phyloP scores from a whole-genome alignment of 2,113 vertebrate genomes.

The Oreochromis spilurus region DNA sequence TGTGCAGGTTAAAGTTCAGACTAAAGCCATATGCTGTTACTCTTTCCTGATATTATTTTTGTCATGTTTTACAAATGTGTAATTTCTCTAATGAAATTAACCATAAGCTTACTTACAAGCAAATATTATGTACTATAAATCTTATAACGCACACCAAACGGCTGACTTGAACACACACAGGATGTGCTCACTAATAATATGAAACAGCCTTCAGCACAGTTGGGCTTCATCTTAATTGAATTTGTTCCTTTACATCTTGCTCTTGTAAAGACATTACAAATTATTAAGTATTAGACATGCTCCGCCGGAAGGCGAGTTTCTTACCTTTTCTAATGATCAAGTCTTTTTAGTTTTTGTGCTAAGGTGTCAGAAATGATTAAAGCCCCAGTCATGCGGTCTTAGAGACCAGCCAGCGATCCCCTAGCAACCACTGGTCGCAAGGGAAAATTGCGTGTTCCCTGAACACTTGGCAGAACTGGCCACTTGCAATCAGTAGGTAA shows the following conservation, averaged over 20 bases:
- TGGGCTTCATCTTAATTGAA: background rate
- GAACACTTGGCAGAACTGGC: background rate
- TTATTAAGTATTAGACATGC: background rate
- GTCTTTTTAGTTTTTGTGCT: background rate
- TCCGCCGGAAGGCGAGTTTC: background rate
- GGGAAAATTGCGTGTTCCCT: fast-evolving
- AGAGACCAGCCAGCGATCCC: background rate
- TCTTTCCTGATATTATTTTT: background rate
- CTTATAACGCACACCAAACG: background rate
- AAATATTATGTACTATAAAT: background rate
- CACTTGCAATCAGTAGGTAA: background rate
- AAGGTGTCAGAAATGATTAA: background rate
- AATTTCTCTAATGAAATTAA: background rate
- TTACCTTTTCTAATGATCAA: background rate
- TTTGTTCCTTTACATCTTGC: background rate
- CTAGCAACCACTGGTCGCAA: background rate
- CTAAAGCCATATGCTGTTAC: background rate
- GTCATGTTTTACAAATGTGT: background rate
- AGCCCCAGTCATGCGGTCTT: background rate
- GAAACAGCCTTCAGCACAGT: background rate
- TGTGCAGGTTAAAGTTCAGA: background rate
- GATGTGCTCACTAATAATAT: background rate
- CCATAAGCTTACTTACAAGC: background rate
- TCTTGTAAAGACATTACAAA: background rate
- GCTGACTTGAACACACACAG: background rate